phyloP scores from a whole-genome alignment of 1,140 invertebrate genomes.

The Aricia agestis region DNA sequence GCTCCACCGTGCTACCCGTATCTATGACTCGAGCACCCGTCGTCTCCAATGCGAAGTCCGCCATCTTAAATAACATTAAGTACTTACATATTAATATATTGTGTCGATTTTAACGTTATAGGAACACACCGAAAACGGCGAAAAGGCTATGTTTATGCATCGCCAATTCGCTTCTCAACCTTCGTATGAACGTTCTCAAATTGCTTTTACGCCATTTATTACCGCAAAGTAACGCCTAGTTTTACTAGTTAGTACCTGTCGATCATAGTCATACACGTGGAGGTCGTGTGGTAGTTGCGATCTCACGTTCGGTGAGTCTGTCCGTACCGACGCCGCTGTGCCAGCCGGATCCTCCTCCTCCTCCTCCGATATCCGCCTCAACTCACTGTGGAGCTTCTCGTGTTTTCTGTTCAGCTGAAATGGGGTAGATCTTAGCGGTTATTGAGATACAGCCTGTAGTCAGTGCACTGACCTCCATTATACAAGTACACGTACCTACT shows the following conservation, averaged over 20 bases:
- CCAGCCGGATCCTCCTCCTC: constrained; percentile 47
- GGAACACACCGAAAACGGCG: too few relatives aligned
- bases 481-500: too few relatives aligned
- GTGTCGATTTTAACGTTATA: too few relatives aligned
- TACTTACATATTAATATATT: too few relatives aligned
- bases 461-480: too few relatives aligned
- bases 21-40: constrained; percentile 56
- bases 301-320: constrained; percentile 36
- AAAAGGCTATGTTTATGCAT: too few relatives aligned
- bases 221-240: constrained; percentile 1
- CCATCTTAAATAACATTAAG: constrained; percentile 35
- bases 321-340: constrained; percentile 50
- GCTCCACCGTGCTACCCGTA: constrained; percentile 57
- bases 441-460: too few relatives aligned
- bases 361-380: constrained; percentile 51
- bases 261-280: constrained; percentile 51
- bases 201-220: too few relatives aligned
- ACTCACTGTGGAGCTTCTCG: constrained; percentile 51
- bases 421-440: neutral
- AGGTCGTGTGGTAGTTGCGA: constrained; percentile 24
- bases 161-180: too few relatives aligned
- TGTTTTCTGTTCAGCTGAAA: constrained; percentile 61
- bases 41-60: constrained; percentile 59
- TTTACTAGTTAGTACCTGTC: constrained; percentile 40
- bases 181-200: too few relatives aligned